A percentile compares a stretch with the other conserved stretches of the same genome.
These are phyloP conservation scores for Bufotes viridis DNA, from an alignment of 2,797 vertebrate species.

Conservation along the genomic window DNA sequence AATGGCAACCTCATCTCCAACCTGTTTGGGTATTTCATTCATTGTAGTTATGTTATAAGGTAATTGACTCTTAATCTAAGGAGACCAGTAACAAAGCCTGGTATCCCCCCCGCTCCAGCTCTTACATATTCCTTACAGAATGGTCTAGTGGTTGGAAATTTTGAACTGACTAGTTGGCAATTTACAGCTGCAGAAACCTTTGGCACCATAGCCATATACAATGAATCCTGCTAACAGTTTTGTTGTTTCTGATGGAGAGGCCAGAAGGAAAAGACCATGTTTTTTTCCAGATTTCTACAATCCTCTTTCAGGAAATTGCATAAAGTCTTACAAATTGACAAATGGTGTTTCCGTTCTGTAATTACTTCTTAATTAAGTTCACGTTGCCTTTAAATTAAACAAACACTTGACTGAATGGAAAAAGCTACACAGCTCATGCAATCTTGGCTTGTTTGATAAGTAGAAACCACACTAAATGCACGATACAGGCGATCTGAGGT, in stretches of 20 bases:
- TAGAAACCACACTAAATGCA: not conserved
- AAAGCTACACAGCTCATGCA: not conserved
- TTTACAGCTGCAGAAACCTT: not conserved
- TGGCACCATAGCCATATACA: not conserved
- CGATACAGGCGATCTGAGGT: not conserved
- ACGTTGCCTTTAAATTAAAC: not conserved
- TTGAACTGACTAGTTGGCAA: not conserved
- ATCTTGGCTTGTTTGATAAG: not conserved
- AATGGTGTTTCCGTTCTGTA: not conserved
- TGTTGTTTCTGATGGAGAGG: not conserved
- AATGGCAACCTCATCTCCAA: no score
- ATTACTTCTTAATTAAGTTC: not conserved
- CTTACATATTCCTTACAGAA: not conserved
- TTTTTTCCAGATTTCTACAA: not conserved
- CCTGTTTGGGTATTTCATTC: no score
- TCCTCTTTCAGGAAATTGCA: not conserved
- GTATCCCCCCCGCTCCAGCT: no score
- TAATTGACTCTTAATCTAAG: no score
- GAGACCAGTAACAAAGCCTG: not conserved
- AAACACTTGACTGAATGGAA: slow-evolving; percentile 4
- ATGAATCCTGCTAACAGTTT: not conserved
- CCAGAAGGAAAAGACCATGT: not conserved
- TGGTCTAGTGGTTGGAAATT: not conserved
- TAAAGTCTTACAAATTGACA: not conserved
- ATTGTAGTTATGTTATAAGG: no score